Evolutionary conservation across 2,888 invertebrate genomes (phyloP).

Genomic region (Drosophila colorata): DNA sequence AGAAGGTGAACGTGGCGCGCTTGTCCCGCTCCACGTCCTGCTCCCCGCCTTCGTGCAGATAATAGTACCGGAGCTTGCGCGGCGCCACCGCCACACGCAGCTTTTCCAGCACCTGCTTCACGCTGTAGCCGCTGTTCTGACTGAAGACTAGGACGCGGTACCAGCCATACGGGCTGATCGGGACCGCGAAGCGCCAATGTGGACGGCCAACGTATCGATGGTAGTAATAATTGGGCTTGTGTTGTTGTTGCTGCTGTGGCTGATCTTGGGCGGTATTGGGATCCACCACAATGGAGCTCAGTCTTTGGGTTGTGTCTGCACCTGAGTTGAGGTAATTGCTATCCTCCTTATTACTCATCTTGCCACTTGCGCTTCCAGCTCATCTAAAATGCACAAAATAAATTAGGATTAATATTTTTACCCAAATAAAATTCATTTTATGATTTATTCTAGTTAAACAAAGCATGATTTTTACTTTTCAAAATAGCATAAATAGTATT

Average conservation of each 20-base stretch:
- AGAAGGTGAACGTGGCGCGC: constrained; percentile 52
- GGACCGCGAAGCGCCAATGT: constrained; percentile 2
- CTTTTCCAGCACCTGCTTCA: constrained; percentile 20
- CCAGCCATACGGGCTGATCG: constrained; percentile 61
- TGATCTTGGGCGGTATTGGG: not conserved
- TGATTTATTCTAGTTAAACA: too few relatives aligned
- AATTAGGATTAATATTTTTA: too few relatives aligned
- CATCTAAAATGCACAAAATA: not conserved
- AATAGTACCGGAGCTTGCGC: constrained; percentile 16
- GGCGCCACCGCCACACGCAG: constrained; percentile 41
- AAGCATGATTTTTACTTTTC: too few relatives aligned
- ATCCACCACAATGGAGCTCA: constrained; percentile 11
- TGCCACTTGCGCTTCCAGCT: not conserved
- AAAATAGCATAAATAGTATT: too few relatives aligned
- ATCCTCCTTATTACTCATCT: constrained; percentile 8
- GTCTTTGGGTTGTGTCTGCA: not conserved
- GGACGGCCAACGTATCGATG: not conserved
- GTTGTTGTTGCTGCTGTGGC: not conserved
- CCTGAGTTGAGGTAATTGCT: not conserved
- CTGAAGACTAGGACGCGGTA: constrained; percentile 58
- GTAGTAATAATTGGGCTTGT: not conserved
- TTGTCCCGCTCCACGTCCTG: constrained; percentile 37
- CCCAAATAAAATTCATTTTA: too few relatives aligned
- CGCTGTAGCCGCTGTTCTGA: constrained; percentile 12
- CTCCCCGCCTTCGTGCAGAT: constrained; percentile 47